Conservation (phyloP, 2,888 invertebrate species). For the Oligia fasciuncula region DNA sequence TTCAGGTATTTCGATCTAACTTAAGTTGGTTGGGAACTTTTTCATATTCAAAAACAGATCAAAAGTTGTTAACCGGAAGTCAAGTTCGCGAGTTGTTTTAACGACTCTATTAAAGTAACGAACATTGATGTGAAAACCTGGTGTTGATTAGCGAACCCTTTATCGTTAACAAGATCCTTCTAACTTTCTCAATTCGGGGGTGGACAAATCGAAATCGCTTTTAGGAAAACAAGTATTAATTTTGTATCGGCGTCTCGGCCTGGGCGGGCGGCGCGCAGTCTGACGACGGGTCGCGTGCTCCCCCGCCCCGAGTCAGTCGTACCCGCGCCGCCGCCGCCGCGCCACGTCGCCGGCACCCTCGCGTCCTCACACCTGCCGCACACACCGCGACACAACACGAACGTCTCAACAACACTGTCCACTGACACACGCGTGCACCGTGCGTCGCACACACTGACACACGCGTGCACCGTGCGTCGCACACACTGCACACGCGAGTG, state of each 20-base stretch:
- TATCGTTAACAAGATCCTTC: conserved; percentile 88
- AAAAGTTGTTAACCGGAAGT: conserved; percentile 49
- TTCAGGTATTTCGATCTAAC: conserved; percentile 30
- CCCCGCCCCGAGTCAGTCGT: conserved; percentile 83
- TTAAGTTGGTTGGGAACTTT: conserved; percentile 32
- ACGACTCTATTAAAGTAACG: conserved; percentile 69
- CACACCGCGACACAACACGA: conserved; percentile 76
- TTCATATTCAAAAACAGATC: conserved; percentile 46
- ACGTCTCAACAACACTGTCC: conserved; percentile 67
- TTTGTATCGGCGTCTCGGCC: conserved; percentile 85
- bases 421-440: conserved; percentile 59
- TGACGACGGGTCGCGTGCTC: conserved; percentile 65
- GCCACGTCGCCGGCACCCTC: conserved; percentile 73
- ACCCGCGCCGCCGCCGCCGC: conserved; percentile 78
- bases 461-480: conserved; percentile 48
- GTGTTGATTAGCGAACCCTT: conserved; percentile 86
- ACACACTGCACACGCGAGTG: conserved; percentile 50
- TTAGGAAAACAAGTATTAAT: conserved; percentile 90
- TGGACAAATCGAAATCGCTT: conserved; percentile 90
- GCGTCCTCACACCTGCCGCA: conserved; percentile 72
- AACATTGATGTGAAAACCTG: conserved; percentile 72
- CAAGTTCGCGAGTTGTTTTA: conserved; percentile 61
- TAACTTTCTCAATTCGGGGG: conserved; percentile 88
- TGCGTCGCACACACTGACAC: conserved; percentile 48
- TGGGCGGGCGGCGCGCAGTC: conserved; percentile 85